phyloP scores from a whole-genome alignment of 2,888 invertebrate species.

The Apoda limacodes region DNA sequence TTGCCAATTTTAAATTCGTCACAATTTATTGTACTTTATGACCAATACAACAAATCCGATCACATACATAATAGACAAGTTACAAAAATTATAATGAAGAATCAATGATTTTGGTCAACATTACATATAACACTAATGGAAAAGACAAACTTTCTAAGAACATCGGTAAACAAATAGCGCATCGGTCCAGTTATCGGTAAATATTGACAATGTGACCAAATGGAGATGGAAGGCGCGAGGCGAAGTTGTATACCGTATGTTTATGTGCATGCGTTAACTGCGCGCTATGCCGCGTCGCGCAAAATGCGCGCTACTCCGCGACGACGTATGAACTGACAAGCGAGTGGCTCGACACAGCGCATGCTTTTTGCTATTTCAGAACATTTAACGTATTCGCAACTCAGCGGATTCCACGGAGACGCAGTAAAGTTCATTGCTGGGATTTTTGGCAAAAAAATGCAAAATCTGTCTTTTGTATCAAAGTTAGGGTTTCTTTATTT shows the following conservation, averaged over 20 bases:
- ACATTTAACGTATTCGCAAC: constrained; percentile 54
- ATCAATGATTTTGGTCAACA: no score
- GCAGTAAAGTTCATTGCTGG: no score
- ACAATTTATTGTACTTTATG: no score
- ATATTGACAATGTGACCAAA: constrained; percentile 39
- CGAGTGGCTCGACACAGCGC: constrained; percentile 32
- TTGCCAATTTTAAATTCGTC: no score
- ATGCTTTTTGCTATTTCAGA: constrained; percentile 60
- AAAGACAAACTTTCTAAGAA: no score
- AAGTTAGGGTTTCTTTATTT: no score
- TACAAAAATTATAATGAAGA: no score
- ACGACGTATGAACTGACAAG: constrained; percentile 42
- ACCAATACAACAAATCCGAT: no score
- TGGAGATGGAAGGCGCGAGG: constrained; percentile 23
- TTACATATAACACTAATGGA: no score
- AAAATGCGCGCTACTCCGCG: constrained; percentile 36
- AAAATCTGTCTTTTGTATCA: no score
- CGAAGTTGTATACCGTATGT: constrained; percentile 27
- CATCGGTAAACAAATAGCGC: constrained; percentile 27
- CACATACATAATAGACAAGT: no score
- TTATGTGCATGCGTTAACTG: constrained; percentile 38
- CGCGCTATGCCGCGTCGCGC: constrained; percentile 33
- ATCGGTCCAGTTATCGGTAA: constrained; percentile 30
- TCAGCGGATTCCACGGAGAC: constrained; percentile 49
- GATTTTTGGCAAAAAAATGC: no score